A percentile compares a stretch with the other conserved stretches of the same genome.
These are phyloP conservation scores for Eurosta solidaginis DNA, from an alignment of 1,140 invertebrate species.

Conservation along the genomic window DNA sequence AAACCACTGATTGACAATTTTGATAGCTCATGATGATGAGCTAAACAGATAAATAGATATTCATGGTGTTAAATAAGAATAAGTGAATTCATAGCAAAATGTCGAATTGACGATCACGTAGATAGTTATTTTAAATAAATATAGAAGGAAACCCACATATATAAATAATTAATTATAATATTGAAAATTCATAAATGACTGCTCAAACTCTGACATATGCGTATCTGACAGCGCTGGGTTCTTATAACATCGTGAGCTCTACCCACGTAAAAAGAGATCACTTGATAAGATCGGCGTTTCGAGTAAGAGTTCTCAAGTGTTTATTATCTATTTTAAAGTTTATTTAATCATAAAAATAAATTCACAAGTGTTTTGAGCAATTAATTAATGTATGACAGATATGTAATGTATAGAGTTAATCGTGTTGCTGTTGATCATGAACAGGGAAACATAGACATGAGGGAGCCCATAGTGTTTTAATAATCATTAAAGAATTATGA, in stretches of 20 bases:
- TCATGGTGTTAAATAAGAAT: neutral
- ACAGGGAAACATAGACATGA: neutral
- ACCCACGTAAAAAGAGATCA: neutral
- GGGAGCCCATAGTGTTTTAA: neutral
- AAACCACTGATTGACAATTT: neutral
- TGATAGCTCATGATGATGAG: neutral
- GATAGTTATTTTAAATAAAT: neutral
- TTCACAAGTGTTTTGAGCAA: neutral
- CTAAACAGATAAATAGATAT: neutral
- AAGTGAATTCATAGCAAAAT: neutral
- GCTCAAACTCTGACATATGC: neutral
- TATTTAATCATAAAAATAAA: neutral
- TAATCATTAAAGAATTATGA: neutral
- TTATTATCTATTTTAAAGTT: neutral
- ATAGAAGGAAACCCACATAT: too few species aligned
- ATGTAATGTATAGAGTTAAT: neutral
- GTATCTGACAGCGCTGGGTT: neutral
- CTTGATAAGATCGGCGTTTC: neutral
- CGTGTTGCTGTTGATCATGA: neutral
- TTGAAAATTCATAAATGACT: neutral
- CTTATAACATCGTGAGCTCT: neutral
- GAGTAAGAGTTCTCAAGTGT: neutral
- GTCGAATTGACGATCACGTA: neutral
- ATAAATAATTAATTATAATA: conserved; percentile 22
- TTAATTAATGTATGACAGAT: neutral